Conservation (phyloP, 2,797 vertebrate species). For the Synanceia verrucosa region DNA sequence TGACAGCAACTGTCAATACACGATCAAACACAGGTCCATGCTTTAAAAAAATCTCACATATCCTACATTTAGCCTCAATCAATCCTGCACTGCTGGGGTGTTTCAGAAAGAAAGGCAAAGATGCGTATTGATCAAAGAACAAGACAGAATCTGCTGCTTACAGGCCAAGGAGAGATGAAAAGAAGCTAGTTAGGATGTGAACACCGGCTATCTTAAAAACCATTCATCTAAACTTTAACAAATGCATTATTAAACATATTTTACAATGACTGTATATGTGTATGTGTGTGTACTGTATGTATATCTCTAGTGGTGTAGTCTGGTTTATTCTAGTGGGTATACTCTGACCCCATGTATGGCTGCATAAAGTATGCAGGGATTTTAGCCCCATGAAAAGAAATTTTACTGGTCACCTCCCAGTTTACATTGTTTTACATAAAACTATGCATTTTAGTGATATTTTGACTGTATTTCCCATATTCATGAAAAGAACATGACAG, state of each 20-base stretch:
- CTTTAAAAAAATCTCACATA: slow-evolving; percentile 49
- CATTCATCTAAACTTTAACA: slow-evolving; percentile 18
- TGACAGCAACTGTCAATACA: slow-evolving; percentile 67
- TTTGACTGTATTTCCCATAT: too few relatives aligned
- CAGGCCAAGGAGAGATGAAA: slow-evolving; percentile 33
- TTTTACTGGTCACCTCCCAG: too few relatives aligned
- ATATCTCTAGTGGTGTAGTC: too few relatives aligned
- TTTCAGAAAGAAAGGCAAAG: slow-evolving; percentile 56
- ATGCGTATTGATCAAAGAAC: slow-evolving; percentile 68
- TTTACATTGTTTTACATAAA: too few relatives aligned
- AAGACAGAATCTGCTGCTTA: slow-evolving; percentile 47
- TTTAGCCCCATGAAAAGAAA: too few relatives aligned
- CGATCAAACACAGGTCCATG: slow-evolving; percentile 60
- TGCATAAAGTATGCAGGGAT: too few relatives aligned
- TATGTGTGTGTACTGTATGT: background rate
- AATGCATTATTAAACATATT: background rate
- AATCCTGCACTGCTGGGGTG: slow-evolving; percentile 51
- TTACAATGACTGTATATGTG: background rate
- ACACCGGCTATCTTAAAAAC: slow-evolving; percentile 2
- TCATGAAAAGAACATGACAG: too few relatives aligned
- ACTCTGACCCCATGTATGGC: too few relatives aligned
- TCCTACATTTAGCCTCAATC: slow-evolving; percentile 65
- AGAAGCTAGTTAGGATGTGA: slow-evolving; percentile 1
- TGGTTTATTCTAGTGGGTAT: too few relatives aligned
- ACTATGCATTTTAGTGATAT: too few relatives aligned